phyloP scores from a whole-genome alignment of 2,888 invertebrate genomes.

The Hartigia nigra region DNA sequence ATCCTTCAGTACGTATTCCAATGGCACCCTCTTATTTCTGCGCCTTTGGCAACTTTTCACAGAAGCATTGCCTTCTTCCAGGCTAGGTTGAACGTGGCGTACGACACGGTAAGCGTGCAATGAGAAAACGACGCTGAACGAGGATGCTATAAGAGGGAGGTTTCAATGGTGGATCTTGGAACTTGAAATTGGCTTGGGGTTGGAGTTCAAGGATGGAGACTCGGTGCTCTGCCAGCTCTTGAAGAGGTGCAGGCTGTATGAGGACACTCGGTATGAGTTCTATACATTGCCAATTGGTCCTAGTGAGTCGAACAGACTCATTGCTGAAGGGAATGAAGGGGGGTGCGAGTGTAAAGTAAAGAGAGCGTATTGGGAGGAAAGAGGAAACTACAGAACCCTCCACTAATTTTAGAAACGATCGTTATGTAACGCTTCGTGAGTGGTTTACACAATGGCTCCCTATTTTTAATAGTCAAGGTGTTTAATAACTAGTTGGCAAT shows the following conservation, averaged over 20 bases:
- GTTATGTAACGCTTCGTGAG: slow-evolving; percentile 19
- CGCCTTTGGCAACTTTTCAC: slow-evolving; percentile 25
- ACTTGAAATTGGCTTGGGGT: too few relatives aligned
- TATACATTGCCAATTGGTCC: too few relatives aligned
- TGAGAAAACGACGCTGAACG: slow-evolving; percentile 8
- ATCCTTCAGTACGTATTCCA: neutral
- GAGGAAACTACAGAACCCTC: neutral
- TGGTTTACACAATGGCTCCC: slow-evolving; percentile 22
- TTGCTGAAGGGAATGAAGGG: neutral
- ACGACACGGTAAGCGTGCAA: slow-evolving; percentile 9
- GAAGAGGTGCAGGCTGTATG: neutral
- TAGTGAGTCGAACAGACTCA: neutral
- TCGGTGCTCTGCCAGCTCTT: neutral
- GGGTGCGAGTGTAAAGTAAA: neutral
- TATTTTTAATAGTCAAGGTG: slow-evolving; percentile 28
- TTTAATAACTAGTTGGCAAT: slow-evolving; percentile 30
- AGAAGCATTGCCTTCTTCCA: slow-evolving; percentile 12
- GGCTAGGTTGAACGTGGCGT: neutral
- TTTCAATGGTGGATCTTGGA: too few relatives aligned
- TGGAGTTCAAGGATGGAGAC: neutral
- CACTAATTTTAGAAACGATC: slow-evolving; percentile 21
- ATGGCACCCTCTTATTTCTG: slow-evolving; percentile 30
- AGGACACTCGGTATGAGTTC: neutral
- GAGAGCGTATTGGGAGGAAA: neutral
- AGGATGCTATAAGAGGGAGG: neutral